These are phyloP conservation scores for Setophaga petechia DNA, from an alignment of 2,113 vertebrate genomes.

Conservation along the genomic window DNA sequence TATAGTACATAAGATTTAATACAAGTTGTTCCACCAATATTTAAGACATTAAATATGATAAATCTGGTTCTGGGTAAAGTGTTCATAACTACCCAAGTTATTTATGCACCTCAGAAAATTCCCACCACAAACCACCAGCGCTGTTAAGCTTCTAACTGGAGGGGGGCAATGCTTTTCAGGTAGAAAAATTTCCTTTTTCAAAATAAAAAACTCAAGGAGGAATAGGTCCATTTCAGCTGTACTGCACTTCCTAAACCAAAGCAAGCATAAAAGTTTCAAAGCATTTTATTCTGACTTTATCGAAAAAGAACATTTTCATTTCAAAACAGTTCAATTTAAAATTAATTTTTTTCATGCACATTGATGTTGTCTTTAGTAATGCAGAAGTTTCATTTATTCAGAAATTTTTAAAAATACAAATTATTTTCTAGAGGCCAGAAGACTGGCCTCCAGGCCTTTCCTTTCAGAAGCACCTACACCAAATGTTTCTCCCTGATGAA, in stretches of 20 bases:
- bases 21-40: background rate
- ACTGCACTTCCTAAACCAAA: background rate
- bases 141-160: background rate
- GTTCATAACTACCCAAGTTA: background rate
- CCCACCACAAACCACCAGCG: background rate
- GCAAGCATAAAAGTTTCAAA: background rate
- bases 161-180: background rate
- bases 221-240: background rate
- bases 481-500: background rate
- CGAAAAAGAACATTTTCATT: background rate
- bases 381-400: background rate
- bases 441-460: background rate
- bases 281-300: background rate
- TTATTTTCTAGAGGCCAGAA: background rate
- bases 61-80: background rate
- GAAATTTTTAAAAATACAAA: background rate
- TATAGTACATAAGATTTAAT: background rate
- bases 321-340: background rate
- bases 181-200: background rate
- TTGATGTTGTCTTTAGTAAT: background rate
- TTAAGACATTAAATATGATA: conserved; percentile 33
- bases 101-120: conserved; percentile 14
- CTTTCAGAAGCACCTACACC: background rate
- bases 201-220: background rate
- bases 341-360: background rate